Base-by-base conservation (phyloP, 2,797 vertebrate species). In the Scarus forsteni region DNA sequence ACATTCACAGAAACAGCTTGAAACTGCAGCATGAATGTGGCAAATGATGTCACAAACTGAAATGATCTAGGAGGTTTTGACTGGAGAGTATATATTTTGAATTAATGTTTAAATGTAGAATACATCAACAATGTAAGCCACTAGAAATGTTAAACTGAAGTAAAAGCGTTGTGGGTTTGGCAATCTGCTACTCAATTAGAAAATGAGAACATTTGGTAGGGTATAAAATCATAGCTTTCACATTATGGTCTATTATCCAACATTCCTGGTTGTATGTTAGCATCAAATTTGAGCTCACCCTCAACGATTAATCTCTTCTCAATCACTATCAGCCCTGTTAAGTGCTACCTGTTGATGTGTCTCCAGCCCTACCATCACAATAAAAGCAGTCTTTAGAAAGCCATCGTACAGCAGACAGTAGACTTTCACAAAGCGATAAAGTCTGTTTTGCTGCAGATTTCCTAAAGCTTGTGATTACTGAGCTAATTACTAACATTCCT, bases 401-500 rank as follows among this genome's bases (percentile, higher is more conserved):
- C 67, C 52, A 15, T 4, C 50, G 54, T 5, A 39, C 51, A 16
- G 61, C 74, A 84, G 64, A 87, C 71, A 71, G 77, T 77, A 76
- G 64, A 77, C 73, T 80, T 90, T 87, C 73, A 83, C 80, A 86
- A 62, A 88, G 75, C 70, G 75, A 86, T 85, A 80, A 88, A 82
- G 88, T 82, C 71, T 78, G 74, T 90, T 91, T 90, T 89, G 84
- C 79, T 72, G 74, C 84, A 89, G 83, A 93, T 93, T 93, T 94
- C 84, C 90, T 80, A 91, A 92, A 93, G 89, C 89, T 88, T 88
- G 86, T 87, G 89, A 92, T 94, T 94, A 92, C 86, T 43, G 80
- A 92, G 84, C 87, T 92, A 94, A 94, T 94, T 90, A 93, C 91
- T 65, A 74, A 88, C 92, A 94, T 95, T 95, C 93, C 91, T 84